A percentile compares a stretch with the other conserved stretches of the same genome.
phyloP scores from a whole-genome alignment of 1,140 invertebrate species.

The Asobara japonica region DNA sequence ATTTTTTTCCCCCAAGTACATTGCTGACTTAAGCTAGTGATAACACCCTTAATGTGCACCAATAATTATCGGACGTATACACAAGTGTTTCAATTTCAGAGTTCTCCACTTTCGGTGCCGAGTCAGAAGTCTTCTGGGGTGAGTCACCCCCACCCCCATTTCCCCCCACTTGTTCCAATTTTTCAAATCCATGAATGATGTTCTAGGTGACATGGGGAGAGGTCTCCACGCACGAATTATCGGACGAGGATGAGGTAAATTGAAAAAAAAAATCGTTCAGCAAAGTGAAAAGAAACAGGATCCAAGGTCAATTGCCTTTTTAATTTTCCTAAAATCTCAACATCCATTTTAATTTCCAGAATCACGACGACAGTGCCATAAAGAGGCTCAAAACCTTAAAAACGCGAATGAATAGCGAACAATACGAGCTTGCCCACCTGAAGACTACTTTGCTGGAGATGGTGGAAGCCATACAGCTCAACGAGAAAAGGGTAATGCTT shows the following conservation, averaged over 20 bases:
- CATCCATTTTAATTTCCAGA: background rate
- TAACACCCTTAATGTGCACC: no score
- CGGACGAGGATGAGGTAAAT: background rate
- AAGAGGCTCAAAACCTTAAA: conserved; percentile 42
- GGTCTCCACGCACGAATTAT: background rate
- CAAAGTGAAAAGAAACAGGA: no score
- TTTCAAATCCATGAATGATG: background rate
- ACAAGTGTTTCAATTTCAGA: background rate
- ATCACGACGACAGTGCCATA: conserved; percentile 37
- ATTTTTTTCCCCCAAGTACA: no score
- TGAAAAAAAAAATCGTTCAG: no score
- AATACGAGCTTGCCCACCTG: conserved; percentile 41
- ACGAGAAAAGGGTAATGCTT: conserved; percentile 31
- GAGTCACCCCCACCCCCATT: no score
- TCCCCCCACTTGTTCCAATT: background rate
- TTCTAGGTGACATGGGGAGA: background rate
- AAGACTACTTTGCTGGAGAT: conserved; percentile 44
- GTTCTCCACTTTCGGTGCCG: background rate
- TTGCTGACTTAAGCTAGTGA: no score
- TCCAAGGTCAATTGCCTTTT: no score
- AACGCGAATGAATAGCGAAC: conserved; percentile 45
- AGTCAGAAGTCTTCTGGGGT: background rate
- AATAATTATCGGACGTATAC: no score
- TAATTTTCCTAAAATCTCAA: background rate
- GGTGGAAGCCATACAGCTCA: conserved; percentile 34